Base-by-base conservation (phyloP, 2,797 vertebrate genomes). In the Tolypeutes matacus region DNA sequence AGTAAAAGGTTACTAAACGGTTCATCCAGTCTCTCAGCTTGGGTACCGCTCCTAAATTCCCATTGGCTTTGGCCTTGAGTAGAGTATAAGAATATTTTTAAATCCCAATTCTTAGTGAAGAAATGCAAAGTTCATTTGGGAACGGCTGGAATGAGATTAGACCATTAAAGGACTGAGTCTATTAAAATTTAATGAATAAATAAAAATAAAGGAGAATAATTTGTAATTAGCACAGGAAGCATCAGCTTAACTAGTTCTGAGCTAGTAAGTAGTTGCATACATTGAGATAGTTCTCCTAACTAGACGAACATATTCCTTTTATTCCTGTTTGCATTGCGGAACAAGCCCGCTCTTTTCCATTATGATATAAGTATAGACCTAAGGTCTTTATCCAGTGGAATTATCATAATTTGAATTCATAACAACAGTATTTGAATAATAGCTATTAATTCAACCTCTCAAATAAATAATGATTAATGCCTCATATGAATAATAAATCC, bases 141-240 rank as follows among this genome's bases (percentile, higher is more conserved):
- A 13, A 46, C 34, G 65, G 53, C n/a, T 65, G 18, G 69, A 88
- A 94, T 67, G 46, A 23, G 21, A 80, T 12, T 31, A 49, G 31
- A 15, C 31, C 13, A 42, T 73, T 76, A 67, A 86, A 83, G 56
- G n/a, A 84, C n/a, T 94, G 62, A 84, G 25, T 18, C 49, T 93
- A 46, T 77, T 84, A 90, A 34, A 72, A 42, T 95, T 65, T 85
- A 94, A 81, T 89, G 46, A 78, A 84, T 73, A 85, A 84, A 53
- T 90, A 10, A 78, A 78, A 76, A 42, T 69, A 72, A 95, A 75
- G 42, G 49, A 77, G 46, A 86, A 60, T 23, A 89, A 75, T 60
- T 93, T 84, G 34, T 94, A 87, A 78, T 86, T 86, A 69, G 62
- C 4, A 27, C 64, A 34, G 62, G 46, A 93, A 81, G 31, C 18